These are phyloP conservation scores for Corticium candelabrum DNA, from an alignment of 37 sponge, comb jelly and placozoan species.

Conservation along the genomic window DNA sequence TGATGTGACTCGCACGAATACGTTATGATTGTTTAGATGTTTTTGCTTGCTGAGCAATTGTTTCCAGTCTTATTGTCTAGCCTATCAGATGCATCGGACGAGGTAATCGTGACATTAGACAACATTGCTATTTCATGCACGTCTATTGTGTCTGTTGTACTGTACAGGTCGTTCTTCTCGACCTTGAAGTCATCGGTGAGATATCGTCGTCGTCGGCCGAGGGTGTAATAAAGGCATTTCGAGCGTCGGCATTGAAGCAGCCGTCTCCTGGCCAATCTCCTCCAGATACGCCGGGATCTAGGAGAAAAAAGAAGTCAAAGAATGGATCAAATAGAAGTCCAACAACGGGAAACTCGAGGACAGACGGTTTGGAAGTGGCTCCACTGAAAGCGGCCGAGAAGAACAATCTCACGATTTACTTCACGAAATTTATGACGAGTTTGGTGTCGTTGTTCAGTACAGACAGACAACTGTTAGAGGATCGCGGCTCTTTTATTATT, in stretches of 20 bases:
- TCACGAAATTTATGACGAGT: slow-evolving; percentile 47
- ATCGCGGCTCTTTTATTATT: slow-evolving; percentile 68
- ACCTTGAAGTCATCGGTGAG: slow-evolving; percentile 7
- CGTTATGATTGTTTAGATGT: slow-evolving; percentile 2
- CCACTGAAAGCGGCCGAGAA: slow-evolving; percentile 1
- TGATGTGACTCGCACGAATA: too few species aligned
- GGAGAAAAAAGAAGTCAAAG: too few species aligned
- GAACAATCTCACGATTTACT: slow-evolving; percentile 27
- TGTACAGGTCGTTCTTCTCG: background rate
- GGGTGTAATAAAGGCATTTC: background rate
- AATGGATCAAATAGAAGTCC: too few species aligned
- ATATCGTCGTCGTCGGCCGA: slow-evolving; percentile 7
- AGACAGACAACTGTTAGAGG: slow-evolving; percentile 53
- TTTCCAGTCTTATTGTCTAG: slow-evolving; percentile 18
- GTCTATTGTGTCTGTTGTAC: too few species aligned
- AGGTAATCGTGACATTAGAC: slow-evolving; percentile 24
- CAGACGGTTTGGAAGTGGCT: background rate
- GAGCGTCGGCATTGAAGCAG: background rate
- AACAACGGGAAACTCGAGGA: background rate
- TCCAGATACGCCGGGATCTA: background rate
- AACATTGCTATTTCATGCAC: background rate
- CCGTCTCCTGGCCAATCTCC: background rate
- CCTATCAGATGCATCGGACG: slow-evolving; percentile 17
- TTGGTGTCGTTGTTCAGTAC: slow-evolving; percentile 62
- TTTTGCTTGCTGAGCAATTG: background rate